Evolutionary conservation across 2,797 vertebrate species (phyloP), one percentile per base, ranked within the genome.

Genomic region (Anguilla pacifica): DNA sequence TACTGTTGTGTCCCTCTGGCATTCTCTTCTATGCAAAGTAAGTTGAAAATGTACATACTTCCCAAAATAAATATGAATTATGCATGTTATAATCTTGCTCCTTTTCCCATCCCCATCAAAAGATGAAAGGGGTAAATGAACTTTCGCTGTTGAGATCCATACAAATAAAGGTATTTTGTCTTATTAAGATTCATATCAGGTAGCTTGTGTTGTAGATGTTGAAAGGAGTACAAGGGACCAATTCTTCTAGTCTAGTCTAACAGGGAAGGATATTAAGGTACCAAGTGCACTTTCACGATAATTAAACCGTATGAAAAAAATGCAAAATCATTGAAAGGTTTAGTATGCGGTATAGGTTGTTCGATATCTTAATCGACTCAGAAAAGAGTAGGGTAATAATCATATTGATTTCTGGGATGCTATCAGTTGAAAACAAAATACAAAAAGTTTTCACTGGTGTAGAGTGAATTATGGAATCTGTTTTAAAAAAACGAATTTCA

Each of bases 41-140:
- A 88, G 84, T 88, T 86, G 84, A 88, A 88, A 86, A 88, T 83
- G 59, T 88, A 53, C 85, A 88, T 86, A 70, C 85, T 85, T 82
- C 83, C 84, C 83, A 85, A 87, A 87, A 86, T 77, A 83, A 89
- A 85, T 77, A 87, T 89, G 86, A 89, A 89, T 89, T 85, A 89
- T 89, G 70, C 67, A 89, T 89, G 84, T 39, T 57, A 83, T 57
- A 85, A 87, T 86, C 82, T 53, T 57, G 43, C 86, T 89, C 86
- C 74, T 85, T 83, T 86, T 88, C 53, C 85, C n/a, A 49, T 61
- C 53, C 79, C 85, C 67, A 83, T 88, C 87, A 85, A 81, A 57
- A 74, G 53, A 88, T 85, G 72, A 85, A 85, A 85, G 74, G 70
- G 87, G 55, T 57, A 88, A 64, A 87, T 84, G 51, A 87, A 84